Percentiles rank a stretch among this genome's conserved stretches.
Conservation (phyloP, 2,797 vertebrate species). For the Tachyglossus aculeatus region DNA sequence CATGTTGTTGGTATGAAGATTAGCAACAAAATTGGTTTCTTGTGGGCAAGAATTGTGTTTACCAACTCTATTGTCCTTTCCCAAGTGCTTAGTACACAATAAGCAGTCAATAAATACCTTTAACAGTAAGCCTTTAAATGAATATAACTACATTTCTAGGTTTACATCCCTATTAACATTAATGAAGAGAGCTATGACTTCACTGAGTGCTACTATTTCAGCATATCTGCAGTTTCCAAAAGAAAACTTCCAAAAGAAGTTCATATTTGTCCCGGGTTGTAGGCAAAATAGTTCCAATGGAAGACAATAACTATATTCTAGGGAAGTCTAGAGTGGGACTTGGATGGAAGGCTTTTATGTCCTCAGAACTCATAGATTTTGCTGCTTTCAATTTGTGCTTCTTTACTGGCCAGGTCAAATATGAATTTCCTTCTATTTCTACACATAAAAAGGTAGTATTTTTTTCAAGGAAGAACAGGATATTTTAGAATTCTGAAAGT, state of each 20-base stretch:
- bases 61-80: too few relatives aligned
- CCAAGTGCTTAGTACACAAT: too few relatives aligned
- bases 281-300: constrained; percentile 3
- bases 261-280: neutral
- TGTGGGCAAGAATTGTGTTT: too few relatives aligned
- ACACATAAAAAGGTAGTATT: neutral
- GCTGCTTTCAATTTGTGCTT: constrained; percentile 15
- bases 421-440: too few relatives aligned
- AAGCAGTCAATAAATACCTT: too few relatives aligned
- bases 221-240: neutral
- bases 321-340: constrained; percentile 34
- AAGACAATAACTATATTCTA: constrained; percentile 2
- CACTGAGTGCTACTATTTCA: neutral
- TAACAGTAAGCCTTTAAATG: neutral
- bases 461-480: neutral
- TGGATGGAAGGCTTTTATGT: neutral
- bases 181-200: neutral
- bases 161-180: neutral
- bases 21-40: neutral
- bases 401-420: too few relatives aligned
- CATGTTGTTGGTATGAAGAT: neutral
- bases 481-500: too few relatives aligned
- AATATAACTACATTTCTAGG: neutral
- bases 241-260: neutral
- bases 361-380: constrained; percentile 7